Evolutionary conservation across 2,113 vertebrate genomes (phyloP), one percentile per base, ranked within the genome.

Genomic region (Amphilophus citrinellus): DNA sequence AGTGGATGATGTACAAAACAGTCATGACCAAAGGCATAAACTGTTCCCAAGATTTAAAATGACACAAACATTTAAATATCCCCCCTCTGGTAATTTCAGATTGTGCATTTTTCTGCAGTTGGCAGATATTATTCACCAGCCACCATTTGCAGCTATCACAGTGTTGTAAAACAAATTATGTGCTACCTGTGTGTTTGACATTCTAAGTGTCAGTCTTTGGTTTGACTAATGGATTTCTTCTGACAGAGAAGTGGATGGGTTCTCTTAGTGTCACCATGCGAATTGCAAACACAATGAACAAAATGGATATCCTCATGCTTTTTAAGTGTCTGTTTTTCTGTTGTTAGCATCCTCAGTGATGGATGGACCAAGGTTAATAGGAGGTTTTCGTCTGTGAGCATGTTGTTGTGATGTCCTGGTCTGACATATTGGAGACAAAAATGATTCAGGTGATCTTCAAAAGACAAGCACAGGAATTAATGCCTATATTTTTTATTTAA

Each of bases 141-240:
- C 68, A 58, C 77, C 78, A 78, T 92, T 92, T 83, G 73, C 56
- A 89, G 89, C 92, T 30, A 89, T 91, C 88, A 83, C 73, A 60
- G 73, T 81, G 89, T 84, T 84, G 88, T 81, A 80, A 89, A 92
- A 93, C 89, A 91, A 87, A 93, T 91, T 56, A 88, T 82, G 85
- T 87, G 79, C 82, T 88, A 80, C 90, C 85, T 91, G 82, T 88
- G 84, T 88, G 85, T 86, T 87, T 92, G 91, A 91, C 90, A 90
- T 89, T 85, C 75, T 80, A 87, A 87, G 85, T 91, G 89, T 92
- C 84, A 77, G 85, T 91, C 85, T 92, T 91, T 93, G 84, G 85
- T 88, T 88, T 65, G 89, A 91, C 90, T 93, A 94, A 92, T 94
- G 89, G 88, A 88, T 91, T 92, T 82, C 84, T 80, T 89, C 78